Evolutionary conservation across 1,140 invertebrate species (phyloP), one percentile per base, ranked within the genome.

Genomic region (Lutraria rhynchaena): DNA sequence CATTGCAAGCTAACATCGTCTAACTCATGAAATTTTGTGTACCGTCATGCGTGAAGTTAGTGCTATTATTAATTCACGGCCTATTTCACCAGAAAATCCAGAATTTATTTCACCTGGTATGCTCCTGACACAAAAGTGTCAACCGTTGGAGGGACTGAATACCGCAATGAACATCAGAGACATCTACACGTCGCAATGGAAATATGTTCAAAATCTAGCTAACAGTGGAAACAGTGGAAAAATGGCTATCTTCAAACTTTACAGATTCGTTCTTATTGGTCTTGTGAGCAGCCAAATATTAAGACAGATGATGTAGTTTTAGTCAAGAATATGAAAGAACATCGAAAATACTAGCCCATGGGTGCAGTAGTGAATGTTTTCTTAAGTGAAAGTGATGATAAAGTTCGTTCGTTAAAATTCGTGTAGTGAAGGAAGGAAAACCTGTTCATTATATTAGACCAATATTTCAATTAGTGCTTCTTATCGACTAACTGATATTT

Each of bases 11-110:
- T n/a, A n/a, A n/a, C n/a, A n/a, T n/a, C n/a, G n/a, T n/a, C 70
- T 87, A 17, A 71, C 83, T 22, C 76, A 84, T 83, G 77, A 82
- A 27, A 75, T 83, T 7, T 58, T 87, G 51, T 37, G 19, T 17
- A 87, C 84, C 19, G 49, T 86, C 5, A 80, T 84, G 65, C 33
- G 46, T n/a, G 57, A 82, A 75, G 83, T 82, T 2, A 44, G 24
- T 9, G 70, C 85, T 49, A 81, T 82, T 46, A 71, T 84, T 19
- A 86, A 86, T 24, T 57, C 55, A 15, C 11, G 55, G 9, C 55
- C 55, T 9, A n/a, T n/a, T n/a, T n/a, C n/a, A n/a, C n/a, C n/a
- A 58, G 55, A 58, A 11, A 22, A 58, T 17, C 55, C 31, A 11
- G 15, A 58, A 17, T 11, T 27, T 11, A 33, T 71, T 3, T 22